Conservation (phyloP, 2,797 vertebrate species). For the Darevskia mixta region DNA sequence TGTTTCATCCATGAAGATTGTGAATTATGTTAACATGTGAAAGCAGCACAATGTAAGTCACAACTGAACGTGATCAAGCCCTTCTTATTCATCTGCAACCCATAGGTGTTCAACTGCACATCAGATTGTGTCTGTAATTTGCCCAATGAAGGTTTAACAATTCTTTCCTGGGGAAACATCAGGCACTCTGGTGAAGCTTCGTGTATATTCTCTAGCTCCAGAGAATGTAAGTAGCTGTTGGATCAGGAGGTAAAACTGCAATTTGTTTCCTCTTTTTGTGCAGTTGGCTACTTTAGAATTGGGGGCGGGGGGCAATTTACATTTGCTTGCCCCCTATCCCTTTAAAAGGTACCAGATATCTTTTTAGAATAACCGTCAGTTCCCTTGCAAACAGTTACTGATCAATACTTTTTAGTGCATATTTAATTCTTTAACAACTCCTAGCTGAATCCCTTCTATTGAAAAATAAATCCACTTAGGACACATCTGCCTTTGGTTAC, state of each 20-base stretch:
- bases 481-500: slow-evolving; percentile 32
- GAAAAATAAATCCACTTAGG: slow-evolving; percentile 32
- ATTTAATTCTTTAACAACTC: slow-evolving; percentile 55
- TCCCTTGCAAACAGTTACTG: slow-evolving; percentile 36
- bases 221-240: neutral
- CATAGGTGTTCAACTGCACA: slow-evolving; percentile 1
- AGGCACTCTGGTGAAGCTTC: neutral
- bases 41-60: neutral
- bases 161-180: neutral
- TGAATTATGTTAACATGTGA: neutral
- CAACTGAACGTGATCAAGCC: neutral
- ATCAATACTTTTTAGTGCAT: slow-evolving; percentile 43
- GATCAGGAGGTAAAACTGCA: neutral
- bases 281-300: slow-evolving; percentile 55
- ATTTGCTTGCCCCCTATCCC: slow-evolving; percentile 47
- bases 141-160: neutral
- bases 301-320: slow-evolving; percentile 5
- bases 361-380: slow-evolving; percentile 39
- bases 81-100: neutral
- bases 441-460: slow-evolving; percentile 52
- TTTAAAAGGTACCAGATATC: slow-evolving; percentile 19
- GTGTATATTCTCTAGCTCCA: neutral
- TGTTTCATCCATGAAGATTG: neutral
- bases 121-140: slow-evolving; percentile 5
- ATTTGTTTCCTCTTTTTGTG: neutral